Base-by-base conservation (phyloP, 1,140 invertebrate species). In the Venustaconcha ellipsiformis region DNA sequence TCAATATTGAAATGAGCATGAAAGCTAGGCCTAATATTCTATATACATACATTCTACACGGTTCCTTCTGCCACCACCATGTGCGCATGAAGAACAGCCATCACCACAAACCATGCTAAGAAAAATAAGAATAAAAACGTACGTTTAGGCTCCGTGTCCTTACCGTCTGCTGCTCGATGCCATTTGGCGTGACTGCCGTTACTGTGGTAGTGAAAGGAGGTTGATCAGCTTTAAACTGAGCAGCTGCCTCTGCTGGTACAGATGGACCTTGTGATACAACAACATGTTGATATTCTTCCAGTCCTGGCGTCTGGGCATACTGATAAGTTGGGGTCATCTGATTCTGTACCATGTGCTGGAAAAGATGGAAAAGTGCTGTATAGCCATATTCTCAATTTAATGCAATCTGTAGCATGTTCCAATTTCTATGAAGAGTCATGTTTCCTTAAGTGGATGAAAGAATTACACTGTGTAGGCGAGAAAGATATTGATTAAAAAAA, bases 301-400 rank as follows among this genome's bases (percentile, higher is more conserved):
- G 78, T 37, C 82, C 80, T 15, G 82, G 59, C 20, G 82, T 88
- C 92, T 91, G 94, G 91, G 92, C 93, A 90, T 93, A 95, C 92
- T 92, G 94, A 91, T 94, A 95, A 88, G 95, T 94, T 57, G 88
- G 92, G 90, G 94, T 93, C 93, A 96, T 96, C 85, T 95, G 95
- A 92, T 95, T 95, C 92, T 96, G 95, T 92, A 97, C 96, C 94
- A 97, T 96, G 93, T 97, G 96, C 96, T 97, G 93, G 23, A 95
- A 94, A 79, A 77, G 1, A 81, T 18, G 72, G 57, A 76, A 30
- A 72, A 70, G 37, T 48, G 37, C 37, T 48, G 37, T 48, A 48
- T 11, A 48, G 4, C 6, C 6, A 11, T 6, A 48, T 48, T 48
- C 37, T 48, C 37, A 6, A 6, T 48, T 48, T 48, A 30, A 48